Evolutionary conservation across 2,113 vertebrate species (phyloP), one percentile per base, ranked within the genome.

Genomic region (Saguinus imperator): DNA sequence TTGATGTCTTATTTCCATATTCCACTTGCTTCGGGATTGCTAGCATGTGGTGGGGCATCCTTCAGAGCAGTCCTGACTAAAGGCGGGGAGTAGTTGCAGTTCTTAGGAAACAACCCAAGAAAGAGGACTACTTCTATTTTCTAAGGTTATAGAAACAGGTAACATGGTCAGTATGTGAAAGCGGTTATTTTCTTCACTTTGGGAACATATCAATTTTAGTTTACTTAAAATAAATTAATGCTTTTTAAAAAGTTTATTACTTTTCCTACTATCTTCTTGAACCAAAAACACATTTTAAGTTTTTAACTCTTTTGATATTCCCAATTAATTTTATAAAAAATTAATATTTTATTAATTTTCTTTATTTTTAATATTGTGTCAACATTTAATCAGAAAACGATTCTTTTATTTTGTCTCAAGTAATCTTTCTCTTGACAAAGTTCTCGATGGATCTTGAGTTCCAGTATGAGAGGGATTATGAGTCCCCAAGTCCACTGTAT

Each of bases 161-260:
- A 40, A 27, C 7, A 20, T 76, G 55, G 45, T 64, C 13, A 4
- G n/a, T 25, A 43, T 5, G 25, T 75, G 5, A 43, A 58, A 76
- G 57, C 58, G 1, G 5, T 89, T 61, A 25, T 75, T 93, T 84
- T 77, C 58, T 68, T 92, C 18, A 57, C 57, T 50, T 92, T 37
- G 32, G n/a, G 55, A 10, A 75, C 83, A 75, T 52, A 80, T 21
- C 25, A 21, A 81, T 86, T 91, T 95, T 80, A 91, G 86, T 27
- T 61, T 61, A 81, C 16, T 17, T 23, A 64, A 87, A 43, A 68
- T 25, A 76, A 17, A 95, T 87, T 45, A 29, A 7, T 73, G 32
- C 10, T 48, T 68, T 79, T 93, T n/a, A 64, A 29, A 45, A 2
- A n/a, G 20, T 77, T 85, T 70, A 32, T 90, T 48, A 68, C 25